Evolutionary conservation across 2,797 vertebrate species (phyloP).

Genomic region (Gobio occitaniae): DNA sequence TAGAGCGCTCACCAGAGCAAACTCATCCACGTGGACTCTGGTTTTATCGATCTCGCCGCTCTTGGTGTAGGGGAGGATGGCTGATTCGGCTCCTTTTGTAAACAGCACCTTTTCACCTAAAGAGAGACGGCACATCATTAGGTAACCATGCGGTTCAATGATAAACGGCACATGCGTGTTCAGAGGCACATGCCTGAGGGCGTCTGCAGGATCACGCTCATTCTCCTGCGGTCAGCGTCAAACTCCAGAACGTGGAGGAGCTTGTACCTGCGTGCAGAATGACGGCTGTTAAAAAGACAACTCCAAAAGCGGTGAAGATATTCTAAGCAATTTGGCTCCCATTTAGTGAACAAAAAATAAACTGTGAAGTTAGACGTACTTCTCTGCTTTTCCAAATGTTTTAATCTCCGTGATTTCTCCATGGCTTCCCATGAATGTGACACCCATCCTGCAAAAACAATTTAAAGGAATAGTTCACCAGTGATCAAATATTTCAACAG

Average conservation of each 20-base stretch:
- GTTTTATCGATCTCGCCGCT: conserved; percentile 95
- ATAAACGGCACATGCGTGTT: not conserved
- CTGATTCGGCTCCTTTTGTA: conserved; percentile 96
- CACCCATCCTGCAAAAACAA: conserved; percentile 82
- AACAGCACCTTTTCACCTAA: conserved; percentile 91
- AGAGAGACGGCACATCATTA: conserved; percentile 1
- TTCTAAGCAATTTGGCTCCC: not conserved
- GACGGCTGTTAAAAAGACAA: not conserved
- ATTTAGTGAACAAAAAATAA: not conserved
- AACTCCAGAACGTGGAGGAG: conserved; percentile 95
- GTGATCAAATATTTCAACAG: not conserved
- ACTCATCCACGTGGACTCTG: conserved; percentile 93
- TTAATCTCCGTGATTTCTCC: conserved; percentile 92
- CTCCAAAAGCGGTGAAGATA: not conserved
- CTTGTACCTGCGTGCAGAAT: conserved; percentile 81
- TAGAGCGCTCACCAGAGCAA: conserved; percentile 86
- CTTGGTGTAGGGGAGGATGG: conserved; percentile 87
- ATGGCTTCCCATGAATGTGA: conserved; percentile 85
- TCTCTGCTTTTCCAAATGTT: conserved; percentile 89
- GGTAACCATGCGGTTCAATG: not conserved
- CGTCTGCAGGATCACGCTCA: conserved; percentile 95
- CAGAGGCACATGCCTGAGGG: conserved; percentile 82
- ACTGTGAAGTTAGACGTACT: conserved; percentile 73
- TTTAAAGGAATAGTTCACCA: not conserved
- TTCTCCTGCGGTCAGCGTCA: conserved; percentile 91